Percentiles rank a stretch among this genome's conserved stretches.
phyloP scores from a whole-genome alignment of 2,888 invertebrate species.

The Imbricaverruca yamaguchii region DNA sequence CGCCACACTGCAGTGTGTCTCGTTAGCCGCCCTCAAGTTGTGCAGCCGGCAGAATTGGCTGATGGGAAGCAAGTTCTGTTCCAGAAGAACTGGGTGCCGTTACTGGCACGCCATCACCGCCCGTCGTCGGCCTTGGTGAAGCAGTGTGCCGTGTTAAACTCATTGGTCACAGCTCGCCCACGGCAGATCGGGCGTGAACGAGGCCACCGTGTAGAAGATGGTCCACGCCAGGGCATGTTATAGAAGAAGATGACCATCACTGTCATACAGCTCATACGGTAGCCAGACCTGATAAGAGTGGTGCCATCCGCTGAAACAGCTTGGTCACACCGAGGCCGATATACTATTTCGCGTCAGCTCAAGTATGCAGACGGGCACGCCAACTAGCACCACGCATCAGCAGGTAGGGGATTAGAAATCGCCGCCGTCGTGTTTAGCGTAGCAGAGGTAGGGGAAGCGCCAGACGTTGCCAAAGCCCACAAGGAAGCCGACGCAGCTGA shows the following conservation, averaged over 20 bases:
- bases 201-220: slow-evolving; percentile 62
- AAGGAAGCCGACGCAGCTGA: slow-evolving; percentile 62
- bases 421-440: slow-evolving; percentile 69
- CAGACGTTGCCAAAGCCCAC: slow-evolving; percentile 67
- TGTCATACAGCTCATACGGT: slow-evolving; percentile 27
- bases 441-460: slow-evolving; percentile 66
- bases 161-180: slow-evolving; percentile 63
- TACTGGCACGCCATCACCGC: slow-evolving; percentile 19
- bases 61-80: slow-evolving; percentile 27
- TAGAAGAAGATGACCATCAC: slow-evolving; percentile 30
- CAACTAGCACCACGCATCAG: slow-evolving; percentile 68
- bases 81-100: slow-evolving; percentile 27
- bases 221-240: slow-evolving; percentile 54
- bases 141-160: slow-evolving; percentile 43
- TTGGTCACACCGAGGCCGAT: slow-evolving; percentile 64
- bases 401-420: slow-evolving; percentile 78
- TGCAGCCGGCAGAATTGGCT: slow-evolving; percentile 24
- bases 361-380: slow-evolving; percentile 74
- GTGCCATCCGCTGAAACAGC: slow-evolving; percentile 27
- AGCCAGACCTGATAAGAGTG: slow-evolving; percentile 30
- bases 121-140: slow-evolving; percentile 25
- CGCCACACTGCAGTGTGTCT: slow-evolving; percentile 25
- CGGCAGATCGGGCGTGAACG: slow-evolving; percentile 47
- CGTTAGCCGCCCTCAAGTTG: slow-evolving; percentile 22
- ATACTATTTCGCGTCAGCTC: slow-evolving; percentile 77